These are phyloP conservation scores for Bucorvus abyssinicus DNA, from an alignment of 2,797 vertebrate species.

Conservation along the genomic window DNA sequence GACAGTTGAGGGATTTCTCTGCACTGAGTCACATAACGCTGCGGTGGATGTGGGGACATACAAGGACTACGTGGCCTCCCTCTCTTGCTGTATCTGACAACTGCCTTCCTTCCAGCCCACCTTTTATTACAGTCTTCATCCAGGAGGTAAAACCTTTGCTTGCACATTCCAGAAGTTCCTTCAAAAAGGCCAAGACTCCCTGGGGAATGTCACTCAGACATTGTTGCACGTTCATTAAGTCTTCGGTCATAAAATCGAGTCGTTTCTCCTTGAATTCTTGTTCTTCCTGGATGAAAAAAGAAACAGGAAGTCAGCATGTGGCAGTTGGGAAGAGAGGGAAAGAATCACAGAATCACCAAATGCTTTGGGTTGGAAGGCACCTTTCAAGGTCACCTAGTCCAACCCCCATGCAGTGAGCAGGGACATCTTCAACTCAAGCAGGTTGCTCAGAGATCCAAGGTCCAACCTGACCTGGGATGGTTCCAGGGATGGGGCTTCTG, in stretches of 20 bases:
- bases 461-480: too few relatives aligned
- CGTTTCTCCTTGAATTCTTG: background rate
- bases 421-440: background rate
- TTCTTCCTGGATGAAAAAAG: background rate
- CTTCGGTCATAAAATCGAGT: background rate
- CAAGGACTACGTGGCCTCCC: too few relatives aligned
- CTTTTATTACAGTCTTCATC: background rate
- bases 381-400: background rate
- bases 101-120: background rate
- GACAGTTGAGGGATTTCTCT: background rate
- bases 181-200: background rate
- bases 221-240: background rate
- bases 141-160: background rate
- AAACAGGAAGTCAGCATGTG: rapidly evolving
- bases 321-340: background rate
- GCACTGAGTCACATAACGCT: background rate
- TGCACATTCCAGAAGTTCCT: background rate
- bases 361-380: background rate
- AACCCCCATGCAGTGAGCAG: background rate
- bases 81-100: too few relatives aligned
- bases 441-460: too few relatives aligned
- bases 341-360: background rate
- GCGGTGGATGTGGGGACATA: rapidly evolving
- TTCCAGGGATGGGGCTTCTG: too few relatives aligned
- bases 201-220: background rate